Percentiles rank a stretch among this genome's conserved stretches.
Evolutionary conservation across 2,113 vertebrate genomes (phyloP).

Genomic region (Sinocyclocheilus anshuiensis): DNA sequence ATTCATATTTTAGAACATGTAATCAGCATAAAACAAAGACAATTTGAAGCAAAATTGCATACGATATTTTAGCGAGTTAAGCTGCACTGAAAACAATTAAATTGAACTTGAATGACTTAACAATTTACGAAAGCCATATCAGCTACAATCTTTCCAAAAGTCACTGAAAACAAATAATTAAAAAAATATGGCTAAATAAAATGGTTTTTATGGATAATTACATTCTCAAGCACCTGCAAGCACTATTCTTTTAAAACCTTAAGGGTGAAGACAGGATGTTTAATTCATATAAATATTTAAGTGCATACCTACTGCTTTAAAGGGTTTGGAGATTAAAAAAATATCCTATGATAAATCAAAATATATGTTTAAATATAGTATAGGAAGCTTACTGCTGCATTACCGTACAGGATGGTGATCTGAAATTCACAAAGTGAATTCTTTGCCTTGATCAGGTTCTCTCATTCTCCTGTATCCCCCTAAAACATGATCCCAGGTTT

Average conservation of each 20-base stretch:
- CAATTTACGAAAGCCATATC: neutral
- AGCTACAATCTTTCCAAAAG: neutral
- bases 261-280: neutral
- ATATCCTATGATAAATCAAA: neutral
- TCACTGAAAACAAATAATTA: neutral
- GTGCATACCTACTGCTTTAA: neutral
- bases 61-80: neutral
- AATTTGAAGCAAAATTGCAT: neutral
- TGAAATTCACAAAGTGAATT: slow-evolving; percentile 24
- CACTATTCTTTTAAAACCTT: neutral
- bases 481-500: slow-evolving; percentile 4
- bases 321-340: neutral
- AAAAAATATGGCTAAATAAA: neutral
- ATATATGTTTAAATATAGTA: neutral
- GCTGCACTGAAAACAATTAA: neutral
- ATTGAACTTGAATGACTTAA: neutral
- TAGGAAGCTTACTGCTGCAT: neutral
- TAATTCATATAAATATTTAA: slow-evolving; percentile 2
- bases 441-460: neutral
- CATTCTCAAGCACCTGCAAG: neutral
- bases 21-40: neutral
- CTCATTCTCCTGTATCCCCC: neutral
- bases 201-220: neutral
- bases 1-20: neutral
- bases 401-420: neutral